These are phyloP conservation scores for Cerceris ruficornis DNA, from an alignment of 2,888 invertebrate genomes.

Conservation along the genomic window DNA sequence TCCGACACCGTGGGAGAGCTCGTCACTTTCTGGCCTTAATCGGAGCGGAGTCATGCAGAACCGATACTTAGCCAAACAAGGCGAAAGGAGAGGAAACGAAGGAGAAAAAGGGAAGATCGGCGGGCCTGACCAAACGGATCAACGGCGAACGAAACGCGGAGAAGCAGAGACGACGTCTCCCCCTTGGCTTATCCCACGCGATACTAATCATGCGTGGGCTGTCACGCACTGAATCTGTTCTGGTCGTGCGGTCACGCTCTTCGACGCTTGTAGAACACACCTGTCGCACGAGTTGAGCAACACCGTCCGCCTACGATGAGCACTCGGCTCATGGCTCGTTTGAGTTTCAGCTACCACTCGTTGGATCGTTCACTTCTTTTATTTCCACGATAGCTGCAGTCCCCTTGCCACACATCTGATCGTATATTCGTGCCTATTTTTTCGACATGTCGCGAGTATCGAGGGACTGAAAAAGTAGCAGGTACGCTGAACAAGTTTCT, in stretches of 20 bases:
- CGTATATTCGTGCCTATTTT: too few relatives aligned
- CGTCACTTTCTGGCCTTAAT: conserved; percentile 18
- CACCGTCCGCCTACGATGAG: conserved; percentile 47
- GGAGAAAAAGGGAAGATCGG: background rate
- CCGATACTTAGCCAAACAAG: conserved; percentile 24
- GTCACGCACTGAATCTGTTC: conserved; percentile 57
- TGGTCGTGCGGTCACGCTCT: conserved; percentile 48
- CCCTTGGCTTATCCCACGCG: conserved; percentile 55
- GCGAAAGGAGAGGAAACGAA: conserved; percentile 6
- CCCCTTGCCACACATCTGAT: too few relatives aligned
- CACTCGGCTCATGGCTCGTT: conserved; percentile 24
- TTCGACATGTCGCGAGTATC: too few relatives aligned
- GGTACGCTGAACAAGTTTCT: too few relatives aligned
- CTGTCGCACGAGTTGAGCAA: conserved; percentile 59
- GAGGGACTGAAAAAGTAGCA: too few relatives aligned
- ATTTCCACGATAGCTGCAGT: too few relatives aligned
- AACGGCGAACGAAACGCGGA: conserved; percentile 1
- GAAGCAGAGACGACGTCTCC: conserved; percentile 9
- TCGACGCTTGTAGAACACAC: conserved; percentile 56
- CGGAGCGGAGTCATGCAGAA: conserved; percentile 12
- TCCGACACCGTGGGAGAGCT: conserved; percentile 30
- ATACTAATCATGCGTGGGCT: conserved; percentile 68
- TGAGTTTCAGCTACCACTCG: conserved; percentile 22
- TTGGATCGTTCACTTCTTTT: too few relatives aligned
- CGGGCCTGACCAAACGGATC: background rate